These are phyloP conservation scores for Urocolius indicus DNA, from an alignment of 2,113 vertebrate species.

Conservation along the genomic window DNA sequence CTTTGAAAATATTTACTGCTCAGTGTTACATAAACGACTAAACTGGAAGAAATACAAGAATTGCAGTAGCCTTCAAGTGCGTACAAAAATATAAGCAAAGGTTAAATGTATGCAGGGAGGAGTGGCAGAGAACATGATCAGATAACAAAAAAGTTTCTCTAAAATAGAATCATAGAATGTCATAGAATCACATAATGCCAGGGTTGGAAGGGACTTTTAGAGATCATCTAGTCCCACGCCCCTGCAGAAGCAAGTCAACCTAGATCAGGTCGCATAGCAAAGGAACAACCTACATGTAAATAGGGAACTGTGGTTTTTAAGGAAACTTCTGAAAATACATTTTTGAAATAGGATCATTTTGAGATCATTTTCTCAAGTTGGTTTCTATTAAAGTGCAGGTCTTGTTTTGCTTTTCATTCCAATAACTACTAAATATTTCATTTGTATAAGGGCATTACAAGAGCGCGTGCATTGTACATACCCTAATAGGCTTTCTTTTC, in stretches of 20 bases:
- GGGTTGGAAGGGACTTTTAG: too few relatives aligned
- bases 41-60: not conserved
- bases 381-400: not conserved
- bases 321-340: not conserved
- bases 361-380: not conserved
- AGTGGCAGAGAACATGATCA: not conserved
- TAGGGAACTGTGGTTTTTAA: not conserved
- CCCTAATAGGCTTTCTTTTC: not conserved
- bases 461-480: accelerated
- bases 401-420: not conserved
- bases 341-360: not conserved
- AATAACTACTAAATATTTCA: not conserved
- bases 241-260: too few relatives aligned
- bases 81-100: not conserved
- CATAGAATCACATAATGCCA: too few relatives aligned
- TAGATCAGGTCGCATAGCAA: too few relatives aligned
- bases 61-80: not conserved
- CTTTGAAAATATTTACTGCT: not conserved
- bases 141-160: not conserved
- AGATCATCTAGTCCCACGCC: too few relatives aligned
- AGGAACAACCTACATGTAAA: not conserved
- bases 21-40: not conserved
- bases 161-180: too few relatives aligned
- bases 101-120: not conserved
- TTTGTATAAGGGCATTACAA: not conserved